These are phyloP conservation scores for Ooceraea biroi DNA, from an alignment of 1,140 invertebrate genomes.

Conservation along the genomic window DNA sequence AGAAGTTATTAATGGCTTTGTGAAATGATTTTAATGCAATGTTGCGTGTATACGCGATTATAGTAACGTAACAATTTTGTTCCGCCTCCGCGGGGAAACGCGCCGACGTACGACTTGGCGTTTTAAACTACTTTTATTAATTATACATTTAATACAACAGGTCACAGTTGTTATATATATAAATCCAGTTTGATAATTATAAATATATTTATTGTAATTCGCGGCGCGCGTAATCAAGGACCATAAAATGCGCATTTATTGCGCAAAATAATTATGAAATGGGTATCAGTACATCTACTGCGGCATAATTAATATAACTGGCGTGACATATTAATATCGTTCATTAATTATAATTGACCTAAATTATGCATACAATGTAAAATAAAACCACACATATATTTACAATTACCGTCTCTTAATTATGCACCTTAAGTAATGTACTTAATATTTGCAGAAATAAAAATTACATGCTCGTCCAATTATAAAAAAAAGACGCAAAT, in stretches of 20 bases:
- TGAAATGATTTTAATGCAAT: constrained; percentile 18
- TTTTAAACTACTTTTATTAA: constrained; percentile 56
- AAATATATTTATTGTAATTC: constrained; percentile 47
- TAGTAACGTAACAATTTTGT: constrained; percentile 32
- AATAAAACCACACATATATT: not conserved
- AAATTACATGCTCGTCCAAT: not conserved
- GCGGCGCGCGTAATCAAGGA: constrained; percentile 8
- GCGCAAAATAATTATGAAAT: constrained; percentile 30
- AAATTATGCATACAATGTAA: not conserved
- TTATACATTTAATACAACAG: constrained; percentile 47
- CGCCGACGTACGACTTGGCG: not conserved
- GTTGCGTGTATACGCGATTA: not conserved
- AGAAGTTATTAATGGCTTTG: constrained; percentile 13
- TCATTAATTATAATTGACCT: constrained; percentile 25
- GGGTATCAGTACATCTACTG: constrained; percentile 5
- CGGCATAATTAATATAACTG: constrained; percentile 4
- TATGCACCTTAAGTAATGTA: not conserved
- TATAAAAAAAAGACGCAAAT: not conserved
- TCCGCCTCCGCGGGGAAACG: not conserved
- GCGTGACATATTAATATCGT: not conserved
- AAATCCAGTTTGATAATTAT: constrained; percentile 37
- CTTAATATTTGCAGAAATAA: not conserved
- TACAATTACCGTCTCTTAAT: not conserved
- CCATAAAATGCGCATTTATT: constrained; percentile 18
- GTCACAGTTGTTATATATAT: constrained; percentile 1